Conservation (phyloP, 92 coral and sea anemone species). For the Zoanthus sansibaricus region DNA sequence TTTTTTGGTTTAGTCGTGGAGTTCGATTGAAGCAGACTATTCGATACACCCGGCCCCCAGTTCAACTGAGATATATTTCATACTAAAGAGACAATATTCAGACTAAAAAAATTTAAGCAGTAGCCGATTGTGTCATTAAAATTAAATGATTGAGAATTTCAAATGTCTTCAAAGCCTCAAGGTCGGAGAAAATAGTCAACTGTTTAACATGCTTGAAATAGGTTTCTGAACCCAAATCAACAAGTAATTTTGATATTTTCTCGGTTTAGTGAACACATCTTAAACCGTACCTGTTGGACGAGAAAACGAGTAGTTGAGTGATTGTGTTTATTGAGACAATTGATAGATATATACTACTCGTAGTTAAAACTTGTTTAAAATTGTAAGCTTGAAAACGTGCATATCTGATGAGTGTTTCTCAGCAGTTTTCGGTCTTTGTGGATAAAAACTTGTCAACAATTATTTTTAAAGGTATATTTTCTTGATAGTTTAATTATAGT, state of each 20-base stretch:
- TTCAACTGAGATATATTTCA: background rate
- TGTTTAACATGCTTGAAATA: slow-evolving; percentile 13
- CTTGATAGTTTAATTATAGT: too few relatives aligned
- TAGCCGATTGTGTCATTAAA: slow-evolving; percentile 47
- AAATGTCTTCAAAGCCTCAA: slow-evolving; percentile 26
- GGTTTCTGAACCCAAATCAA: background rate
- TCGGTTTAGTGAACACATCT: slow-evolving; percentile 24
- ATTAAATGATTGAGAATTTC: slow-evolving; percentile 38
- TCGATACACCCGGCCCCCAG: background rate
- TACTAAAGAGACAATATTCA: background rate
- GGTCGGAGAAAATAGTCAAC: slow-evolving; percentile 4
- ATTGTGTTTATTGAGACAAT: slow-evolving; percentile 22
- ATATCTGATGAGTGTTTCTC: slow-evolving; percentile 35
- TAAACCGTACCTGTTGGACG: background rate
- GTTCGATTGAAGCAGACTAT: slow-evolving; percentile 1
- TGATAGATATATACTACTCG: slow-evolving; percentile 11
- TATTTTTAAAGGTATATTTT: too few relatives aligned
- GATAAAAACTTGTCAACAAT: background rate
- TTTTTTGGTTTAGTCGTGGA: background rate
- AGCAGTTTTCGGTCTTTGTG: slow-evolving; percentile 13
- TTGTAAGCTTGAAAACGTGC: slow-evolving; percentile 38
- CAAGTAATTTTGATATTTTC: slow-evolving; percentile 8
- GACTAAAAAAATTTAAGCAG: slow-evolving; percentile 42
- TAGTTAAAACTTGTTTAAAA: slow-evolving; percentile 50
- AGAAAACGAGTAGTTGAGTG: background rate